Evolutionary conservation across 2,888 invertebrate genomes (phyloP).

Genomic region (Acleris sparsana): DNA sequence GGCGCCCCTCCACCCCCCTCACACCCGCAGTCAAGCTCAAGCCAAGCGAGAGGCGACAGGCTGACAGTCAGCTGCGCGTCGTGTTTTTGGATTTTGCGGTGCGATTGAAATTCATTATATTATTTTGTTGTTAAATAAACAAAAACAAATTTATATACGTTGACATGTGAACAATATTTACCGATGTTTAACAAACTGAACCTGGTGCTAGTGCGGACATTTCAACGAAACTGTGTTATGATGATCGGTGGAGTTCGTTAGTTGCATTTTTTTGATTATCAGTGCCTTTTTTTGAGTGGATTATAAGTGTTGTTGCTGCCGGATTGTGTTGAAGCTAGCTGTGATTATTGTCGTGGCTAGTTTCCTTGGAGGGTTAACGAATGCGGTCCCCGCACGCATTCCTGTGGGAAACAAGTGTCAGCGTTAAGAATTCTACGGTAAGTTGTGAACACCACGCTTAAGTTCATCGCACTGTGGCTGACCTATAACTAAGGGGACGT

Average conservation of each 20-base stretch:
- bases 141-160: conserved; percentile 60
- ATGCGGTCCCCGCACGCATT: conserved; percentile 81
- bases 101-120: conserved; percentile 73
- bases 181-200: conserved; percentile 50
- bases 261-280: conserved; percentile 53
- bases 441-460: conserved; percentile 76
- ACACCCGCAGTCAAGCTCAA: conserved; percentile 57
- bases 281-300: conserved; percentile 79
- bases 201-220: conserved; percentile 51
- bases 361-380: conserved; percentile 81
- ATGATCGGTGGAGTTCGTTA: conserved; percentile 64
- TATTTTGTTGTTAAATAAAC: conserved; percentile 60
- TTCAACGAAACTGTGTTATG: conserved; percentile 52
- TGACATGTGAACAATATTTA: conserved; percentile 60
- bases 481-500: conserved; percentile 72
- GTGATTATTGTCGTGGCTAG: conserved; percentile 83
- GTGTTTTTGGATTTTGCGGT: conserved; percentile 79
- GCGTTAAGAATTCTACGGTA: conserved; percentile 82
- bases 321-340: conserved; percentile 50
- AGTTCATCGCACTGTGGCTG: conserved; percentile 78
- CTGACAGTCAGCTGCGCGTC: conserved; percentile 73
- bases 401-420: conserved; percentile 80
- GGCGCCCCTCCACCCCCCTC: conserved; percentile 60
- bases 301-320: conserved; percentile 57
- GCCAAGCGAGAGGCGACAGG: conserved; percentile 71